Evolutionary conservation across 2,113 vertebrate species (phyloP), one percentile per base, ranked within the genome.

Genomic region (Cinclus cinclus): DNA sequence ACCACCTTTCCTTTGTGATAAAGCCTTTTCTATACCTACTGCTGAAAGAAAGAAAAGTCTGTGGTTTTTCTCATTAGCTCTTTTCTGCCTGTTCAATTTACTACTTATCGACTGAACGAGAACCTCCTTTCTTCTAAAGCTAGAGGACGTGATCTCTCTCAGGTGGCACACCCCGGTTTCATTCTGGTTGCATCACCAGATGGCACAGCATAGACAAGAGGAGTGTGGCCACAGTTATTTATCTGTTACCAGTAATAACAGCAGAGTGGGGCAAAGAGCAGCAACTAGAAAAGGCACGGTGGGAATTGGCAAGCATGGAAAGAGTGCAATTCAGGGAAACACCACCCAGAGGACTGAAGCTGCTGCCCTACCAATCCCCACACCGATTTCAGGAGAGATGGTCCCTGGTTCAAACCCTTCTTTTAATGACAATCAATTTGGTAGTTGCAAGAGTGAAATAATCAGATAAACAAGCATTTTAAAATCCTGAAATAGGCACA

Each of bases 121-220:
- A 95, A 87, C 13, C 33, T 59, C 8, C 46, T 62, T 85, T 78
- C 50, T 52, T 31, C 30, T 78, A 53, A 70, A 77, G 74, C 13
- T 9, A 25, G 53, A 53, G 46, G 28, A 75, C 0, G 0, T 20
- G 39, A 35, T 24, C 17, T 56, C 70, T 37, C 41, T 53, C 12
- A 28, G 59, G 31, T 4, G 11, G 5, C 24, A 24, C 3, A 1
- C 25, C 17, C 33, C 9, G 33, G 13, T 63, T 68, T 68, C 62
- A 22, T 24, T 62, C 70, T 2, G 0, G n/a, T 0, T 60, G 52
- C 62, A 39, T 53, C 80, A 75, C 56, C 58, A 31, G 65, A 63
- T 9, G 23, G 46, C 9, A 71, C 49, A 44, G 70, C 41, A 37
- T 37, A 37, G 35, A 37, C 23, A 33, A 20, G 63, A 67, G 53